These are phyloP conservation scores for Acromyrmex heyeri DNA, from an alignment of 1,140 invertebrate genomes.

Conservation along the genomic window DNA sequence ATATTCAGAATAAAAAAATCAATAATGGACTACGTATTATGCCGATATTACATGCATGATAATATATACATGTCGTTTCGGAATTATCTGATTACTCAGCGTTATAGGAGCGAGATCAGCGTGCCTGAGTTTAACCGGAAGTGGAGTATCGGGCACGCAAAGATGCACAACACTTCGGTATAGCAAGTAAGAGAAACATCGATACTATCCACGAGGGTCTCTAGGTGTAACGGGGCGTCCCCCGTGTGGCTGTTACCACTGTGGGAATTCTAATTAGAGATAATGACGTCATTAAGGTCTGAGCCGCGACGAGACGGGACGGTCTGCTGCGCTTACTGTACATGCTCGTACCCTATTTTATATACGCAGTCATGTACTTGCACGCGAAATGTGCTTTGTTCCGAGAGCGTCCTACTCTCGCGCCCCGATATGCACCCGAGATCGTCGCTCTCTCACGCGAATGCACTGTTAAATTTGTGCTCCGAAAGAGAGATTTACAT, in stretches of 20 bases:
- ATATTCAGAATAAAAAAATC: neutral
- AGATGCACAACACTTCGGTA: neutral
- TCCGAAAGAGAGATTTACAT: conserved; percentile 43
- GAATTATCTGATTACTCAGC: conserved; percentile 6
- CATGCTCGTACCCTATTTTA: conserved; percentile 67
- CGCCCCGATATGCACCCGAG: conserved; percentile 17
- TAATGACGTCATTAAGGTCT: conserved; percentile 86
- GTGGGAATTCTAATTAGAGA: conserved; percentile 84
- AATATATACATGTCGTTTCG: neutral
- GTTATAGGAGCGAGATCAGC: conserved; percentile 5
- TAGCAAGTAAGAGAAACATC: neutral
- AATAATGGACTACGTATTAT: neutral
- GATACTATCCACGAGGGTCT: conserved; percentile 18
- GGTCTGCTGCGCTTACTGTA: conserved; percentile 83
- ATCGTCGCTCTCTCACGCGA: conserved; percentile 46
- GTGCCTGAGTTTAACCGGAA: conserved; percentile 4
- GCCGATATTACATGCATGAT: neutral
- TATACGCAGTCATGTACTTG: conserved; percentile 64
- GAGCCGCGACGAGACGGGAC: conserved; percentile 83
- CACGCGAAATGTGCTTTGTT: conserved; percentile 66
- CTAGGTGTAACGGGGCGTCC: conserved; percentile 78
- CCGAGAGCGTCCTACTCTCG: conserved; percentile 40
- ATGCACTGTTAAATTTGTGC: conserved; percentile 53
- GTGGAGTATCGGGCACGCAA: conserved; percentile 14
- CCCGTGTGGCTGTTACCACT: conserved; percentile 67